Base-by-base conservation (phyloP, 2,888 invertebrate species). In the Tenthredo mesomela region DNA sequence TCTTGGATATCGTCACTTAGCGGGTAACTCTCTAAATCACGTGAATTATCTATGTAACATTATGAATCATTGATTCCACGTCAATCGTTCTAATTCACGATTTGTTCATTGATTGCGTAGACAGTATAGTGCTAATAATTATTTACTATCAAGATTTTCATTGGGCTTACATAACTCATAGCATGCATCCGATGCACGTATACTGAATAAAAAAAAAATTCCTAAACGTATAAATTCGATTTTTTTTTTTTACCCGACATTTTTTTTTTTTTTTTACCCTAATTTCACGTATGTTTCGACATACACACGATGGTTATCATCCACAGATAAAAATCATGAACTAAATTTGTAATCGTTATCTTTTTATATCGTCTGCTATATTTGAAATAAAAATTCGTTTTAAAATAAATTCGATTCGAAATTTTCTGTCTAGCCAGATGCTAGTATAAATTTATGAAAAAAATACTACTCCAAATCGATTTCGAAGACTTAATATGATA, bases 1-100 rank as follows among this genome's bases (percentile, higher is more conserved):
- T 25, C 75, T 21, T 5, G 37, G 10, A 75, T 75, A 10, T 50
- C 75, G 47, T 47, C 47, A 25, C 15, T 75, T 37, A 75, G 25
- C 37, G 43, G n/a, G n/a, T n/a, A 47, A n/a, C 47, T 75, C 12
- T 10, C 2, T 25, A 37, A 78, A 58, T 78, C 58, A 78, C 54
- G 58, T 78, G 78, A 78, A 78, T 10, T 37, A 15, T 33, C 50
- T 25, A 78, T 18, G 54, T 33, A 54, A 33, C 33, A 25, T 25
- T 25, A 78, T 78, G 78, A 78, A 58, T 78, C 78, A 78, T 33
- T 58, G 54, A 54, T 9, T 54, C 33, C 33, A 54, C 78, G 78
- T 78, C 78, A 37, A 37, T 58, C 78, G 47, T 15, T 33, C 73
- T 33, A 33, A 33, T 50, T 54, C 7, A 9, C 73, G 40, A 21